Evolutionary conservation across 2,797 vertebrate genomes (phyloP).

Genomic region (Tympanoctomys barrerae): DNA sequence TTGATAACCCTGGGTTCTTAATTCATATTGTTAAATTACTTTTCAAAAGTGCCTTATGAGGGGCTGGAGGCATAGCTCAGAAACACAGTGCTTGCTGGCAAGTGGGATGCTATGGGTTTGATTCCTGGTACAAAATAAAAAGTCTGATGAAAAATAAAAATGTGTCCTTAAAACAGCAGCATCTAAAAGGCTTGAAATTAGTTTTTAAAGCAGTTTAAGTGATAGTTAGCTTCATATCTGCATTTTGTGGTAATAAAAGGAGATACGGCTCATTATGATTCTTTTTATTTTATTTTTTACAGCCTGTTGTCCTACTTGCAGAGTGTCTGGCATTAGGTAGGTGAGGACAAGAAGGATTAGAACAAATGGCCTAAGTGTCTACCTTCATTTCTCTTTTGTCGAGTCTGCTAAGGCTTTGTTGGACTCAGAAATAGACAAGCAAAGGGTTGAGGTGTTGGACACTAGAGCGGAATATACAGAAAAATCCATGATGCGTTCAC

Average conservation of each 20-base stretch:
- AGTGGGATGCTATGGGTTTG: too few species aligned
- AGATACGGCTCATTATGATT: neutral
- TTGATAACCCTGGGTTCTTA: neutral
- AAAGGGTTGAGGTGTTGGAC: neutral
- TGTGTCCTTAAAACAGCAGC: neutral
- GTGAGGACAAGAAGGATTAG: fast-evolving
- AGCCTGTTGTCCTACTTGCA: neutral
- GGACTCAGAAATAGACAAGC: neutral
- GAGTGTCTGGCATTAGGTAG: neutral
- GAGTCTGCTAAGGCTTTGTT: neutral
- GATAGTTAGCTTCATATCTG: neutral
- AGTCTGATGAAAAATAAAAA: neutral
- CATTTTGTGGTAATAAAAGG: neutral
- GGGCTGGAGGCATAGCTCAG: too few species aligned
- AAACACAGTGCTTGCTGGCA: too few species aligned
- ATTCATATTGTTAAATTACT: neutral
- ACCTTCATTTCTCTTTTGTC: neutral
- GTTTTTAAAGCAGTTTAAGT: neutral
- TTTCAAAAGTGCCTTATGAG: neutral
- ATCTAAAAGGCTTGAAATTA: neutral
- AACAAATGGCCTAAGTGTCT: neutral
- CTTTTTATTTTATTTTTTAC: neutral
- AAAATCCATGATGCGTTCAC: neutral
- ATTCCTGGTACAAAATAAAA: neutral
- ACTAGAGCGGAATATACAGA: neutral